Percentiles rank a stretch among this genome's conserved stretches.
phyloP scores from a whole-genome alignment of 2,888 invertebrate genomes.

The Chymomyza amoena region DNA sequence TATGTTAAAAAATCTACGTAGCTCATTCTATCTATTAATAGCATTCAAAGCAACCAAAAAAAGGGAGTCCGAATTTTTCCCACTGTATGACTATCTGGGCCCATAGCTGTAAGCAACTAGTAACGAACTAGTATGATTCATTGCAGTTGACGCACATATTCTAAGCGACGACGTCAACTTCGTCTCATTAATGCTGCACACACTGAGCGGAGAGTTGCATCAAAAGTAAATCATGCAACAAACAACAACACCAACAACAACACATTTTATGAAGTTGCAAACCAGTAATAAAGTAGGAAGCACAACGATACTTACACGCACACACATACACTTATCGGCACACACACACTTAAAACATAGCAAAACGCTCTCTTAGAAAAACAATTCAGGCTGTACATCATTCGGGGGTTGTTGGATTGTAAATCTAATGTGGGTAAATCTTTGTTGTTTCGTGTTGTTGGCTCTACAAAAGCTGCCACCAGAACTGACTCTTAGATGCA shows the following conservation, averaged over 20 bases:
- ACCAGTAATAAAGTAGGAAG: slow-evolving; percentile 69
- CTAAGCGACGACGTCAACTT: not conserved
- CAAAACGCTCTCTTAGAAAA: not conserved
- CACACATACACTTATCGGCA: not conserved
- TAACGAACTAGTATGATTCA: too few relatives aligned
- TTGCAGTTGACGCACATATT: too few relatives aligned
- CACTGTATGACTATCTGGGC: too few relatives aligned
- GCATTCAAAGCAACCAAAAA: too few relatives aligned
- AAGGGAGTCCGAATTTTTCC: too few relatives aligned
- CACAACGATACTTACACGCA: slow-evolving; percentile 10
- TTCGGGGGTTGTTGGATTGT: not conserved
- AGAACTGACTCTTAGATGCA: not conserved
- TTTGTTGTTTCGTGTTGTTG: not conserved
- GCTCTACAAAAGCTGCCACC: not conserved
- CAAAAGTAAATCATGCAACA: slow-evolving; percentile 61
- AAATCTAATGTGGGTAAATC: not conserved
- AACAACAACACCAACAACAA: slow-evolving; percentile 26
- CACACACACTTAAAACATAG: not conserved
- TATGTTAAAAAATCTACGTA: too few relatives aligned
- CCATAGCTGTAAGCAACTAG: too few relatives aligned
- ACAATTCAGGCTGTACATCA: not conserved
- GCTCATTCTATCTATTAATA: too few relatives aligned
- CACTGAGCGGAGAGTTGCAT: slow-evolving; percentile 24
- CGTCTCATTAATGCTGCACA: slow-evolving; percentile 17
- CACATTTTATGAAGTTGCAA: slow-evolving; percentile 65